Percentiles rank a stretch among this genome's conserved stretches.
Evolutionary conservation across 2,797 vertebrate genomes (phyloP).

Genomic region (Gadopsis marmoratus): DNA sequence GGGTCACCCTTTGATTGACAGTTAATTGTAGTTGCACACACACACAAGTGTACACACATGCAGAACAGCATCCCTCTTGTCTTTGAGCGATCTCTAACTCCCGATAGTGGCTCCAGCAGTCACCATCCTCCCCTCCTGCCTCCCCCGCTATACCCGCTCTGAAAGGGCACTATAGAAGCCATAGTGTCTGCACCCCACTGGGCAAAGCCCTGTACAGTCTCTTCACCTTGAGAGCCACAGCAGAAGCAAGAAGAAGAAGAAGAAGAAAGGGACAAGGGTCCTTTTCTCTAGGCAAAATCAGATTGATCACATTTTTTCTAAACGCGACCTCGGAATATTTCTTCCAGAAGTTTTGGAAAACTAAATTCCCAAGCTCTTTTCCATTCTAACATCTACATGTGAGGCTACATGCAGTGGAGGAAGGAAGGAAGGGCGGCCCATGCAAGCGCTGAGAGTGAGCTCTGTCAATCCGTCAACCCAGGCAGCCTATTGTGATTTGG

Average conservation of each 20-base stretch:
- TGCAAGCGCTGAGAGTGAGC: conserved; percentile 53
- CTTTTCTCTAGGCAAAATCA: conserved; percentile 1
- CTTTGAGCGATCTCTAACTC: conserved; percentile 57
- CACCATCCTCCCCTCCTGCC: conserved; percentile 26
- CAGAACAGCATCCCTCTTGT: conserved; percentile 55
- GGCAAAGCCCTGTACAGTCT: conserved; percentile 57
- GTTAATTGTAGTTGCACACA: conserved; percentile 64
- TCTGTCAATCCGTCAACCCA: conserved; percentile 77
- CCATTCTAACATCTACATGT: conserved; percentile 18
- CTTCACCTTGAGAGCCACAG: conserved; percentile 59
- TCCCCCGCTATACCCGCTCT: conserved; percentile 19
- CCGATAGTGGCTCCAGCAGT: conserved; percentile 40
- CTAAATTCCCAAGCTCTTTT: conserved; percentile 36
- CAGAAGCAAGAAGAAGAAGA: conserved; percentile 28
- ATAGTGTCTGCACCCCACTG: conserved; percentile 60
- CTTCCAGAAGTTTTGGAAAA: conserved; percentile 48
- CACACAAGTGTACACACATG: conserved; percentile 37
- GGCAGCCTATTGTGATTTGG: conserved; percentile 79
- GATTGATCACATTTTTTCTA: conserved; percentile 20
- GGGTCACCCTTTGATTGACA: conserved; percentile 75
- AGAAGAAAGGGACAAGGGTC: background rate
- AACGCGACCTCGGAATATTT: conserved; percentile 18
- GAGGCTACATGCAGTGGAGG: conserved; percentile 12
- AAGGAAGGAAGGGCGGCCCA: conserved; percentile 40
- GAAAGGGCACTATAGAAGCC: conserved; percentile 67